A percentile compares a stretch with the other conserved stretches of the same genome.
phyloP scores from a whole-genome alignment of 2,113 vertebrate genomes.

The Gymnobelideus leadbeateri region DNA sequence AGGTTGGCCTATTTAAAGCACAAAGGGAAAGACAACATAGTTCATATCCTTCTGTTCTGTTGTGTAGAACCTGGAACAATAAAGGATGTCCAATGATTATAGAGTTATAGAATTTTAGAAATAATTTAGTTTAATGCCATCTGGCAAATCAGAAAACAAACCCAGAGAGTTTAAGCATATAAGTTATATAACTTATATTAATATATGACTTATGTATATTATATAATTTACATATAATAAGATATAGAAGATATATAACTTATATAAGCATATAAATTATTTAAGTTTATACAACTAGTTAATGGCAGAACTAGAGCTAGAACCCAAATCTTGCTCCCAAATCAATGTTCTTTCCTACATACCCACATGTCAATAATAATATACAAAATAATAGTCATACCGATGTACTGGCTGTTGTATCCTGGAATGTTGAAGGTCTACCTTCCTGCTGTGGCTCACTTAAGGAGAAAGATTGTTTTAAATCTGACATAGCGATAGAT shows the following conservation, averaged over 20 bases:
- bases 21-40: background rate
- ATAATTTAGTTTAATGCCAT: constrained; percentile 26
- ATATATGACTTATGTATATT: no score
- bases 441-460: constrained; percentile 77
- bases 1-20: background rate
- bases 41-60: constrained; percentile 21
- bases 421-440: constrained; percentile 77
- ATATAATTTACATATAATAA: no score
- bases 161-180: constrained; percentile 18
- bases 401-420: constrained; percentile 64
- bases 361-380: constrained; percentile 20
- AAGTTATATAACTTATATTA: no score
- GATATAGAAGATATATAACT: no score
- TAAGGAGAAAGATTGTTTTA: constrained; percentile 73
- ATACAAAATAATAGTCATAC: constrained; percentile 72
- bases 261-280: background rate
- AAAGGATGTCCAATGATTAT: constrained; percentile 16
- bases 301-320: background rate
- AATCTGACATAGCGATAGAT: constrained; percentile 76
- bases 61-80: background rate
- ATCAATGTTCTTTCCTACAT: constrained; percentile 24
- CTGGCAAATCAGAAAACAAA: constrained; percentile 52
- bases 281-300: constrained; percentile 36
- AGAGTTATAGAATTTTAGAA: constrained; percentile 29
- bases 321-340: constrained; percentile 30